phyloP scores from a whole-genome alignment of 2,797 vertebrate genomes.

The Pangasius macronema region DNA sequence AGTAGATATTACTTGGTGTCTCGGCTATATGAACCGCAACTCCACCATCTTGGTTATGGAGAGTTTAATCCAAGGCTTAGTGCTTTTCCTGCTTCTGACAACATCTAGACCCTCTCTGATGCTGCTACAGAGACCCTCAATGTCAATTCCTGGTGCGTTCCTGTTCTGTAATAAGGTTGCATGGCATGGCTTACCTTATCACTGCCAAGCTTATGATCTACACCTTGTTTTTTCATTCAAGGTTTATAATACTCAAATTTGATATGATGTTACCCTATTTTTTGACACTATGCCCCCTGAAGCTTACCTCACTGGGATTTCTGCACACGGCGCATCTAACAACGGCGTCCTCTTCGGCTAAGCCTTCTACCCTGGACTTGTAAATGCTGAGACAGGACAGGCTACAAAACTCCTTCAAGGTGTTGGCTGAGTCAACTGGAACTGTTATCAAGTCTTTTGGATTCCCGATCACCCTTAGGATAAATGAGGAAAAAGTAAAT shows the following conservation, averaged over 20 bases:
- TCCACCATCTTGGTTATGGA: background rate
- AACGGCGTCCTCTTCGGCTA: slow-evolving; percentile 64
- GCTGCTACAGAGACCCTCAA: background rate
- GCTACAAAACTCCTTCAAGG: slow-evolving; percentile 91
- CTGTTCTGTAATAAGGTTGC: background rate
- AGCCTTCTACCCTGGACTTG: slow-evolving; percentile 82
- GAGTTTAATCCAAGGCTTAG: background rate
- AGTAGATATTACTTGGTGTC: background rate
- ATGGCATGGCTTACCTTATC: background rate
- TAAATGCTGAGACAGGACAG: slow-evolving; percentile 89
- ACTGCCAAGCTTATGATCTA: background rate
- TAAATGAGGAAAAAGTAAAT: slow-evolving; percentile 25
- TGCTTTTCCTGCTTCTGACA: background rate
- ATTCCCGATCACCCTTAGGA: slow-evolving; percentile 86
- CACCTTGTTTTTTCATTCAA: background rate
- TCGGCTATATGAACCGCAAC: background rate
- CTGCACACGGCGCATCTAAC: slow-evolving; percentile 91
- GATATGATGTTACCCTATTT: background rate
- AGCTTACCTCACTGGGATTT: slow-evolving; percentile 84
- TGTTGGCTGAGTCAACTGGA: slow-evolving; percentile 81
- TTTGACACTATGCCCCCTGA: background rate
- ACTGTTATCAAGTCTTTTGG: slow-evolving; percentile 95
- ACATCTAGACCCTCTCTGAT: background rate
- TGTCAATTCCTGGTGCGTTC: background rate
- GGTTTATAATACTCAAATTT: background rate